Percentiles rank a stretch among this genome's conserved stretches.
Evolutionary conservation across 2,888 invertebrate species (phyloP).

Genomic region (Pandemis corylana): DNA sequence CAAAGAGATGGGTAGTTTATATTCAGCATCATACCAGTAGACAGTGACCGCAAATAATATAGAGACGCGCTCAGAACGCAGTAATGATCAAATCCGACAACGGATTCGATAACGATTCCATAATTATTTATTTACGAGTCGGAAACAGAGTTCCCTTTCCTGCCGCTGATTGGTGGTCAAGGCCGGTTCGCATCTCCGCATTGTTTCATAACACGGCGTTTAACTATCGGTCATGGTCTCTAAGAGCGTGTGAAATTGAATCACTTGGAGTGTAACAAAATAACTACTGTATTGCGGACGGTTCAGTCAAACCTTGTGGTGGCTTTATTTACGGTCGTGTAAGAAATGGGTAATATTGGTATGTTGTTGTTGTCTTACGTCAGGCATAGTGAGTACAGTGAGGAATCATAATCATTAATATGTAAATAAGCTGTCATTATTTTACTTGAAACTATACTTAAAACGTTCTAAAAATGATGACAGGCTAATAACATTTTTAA

Average conservation of each 20-base stretch:
- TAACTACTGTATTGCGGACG: slow-evolving; percentile 27
- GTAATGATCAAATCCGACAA: background rate
- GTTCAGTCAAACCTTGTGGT: slow-evolving; percentile 2
- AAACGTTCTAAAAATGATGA: too few relatives aligned
- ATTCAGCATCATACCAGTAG: background rate
- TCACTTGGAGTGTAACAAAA: slow-evolving; percentile 25
- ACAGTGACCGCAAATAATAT: background rate
- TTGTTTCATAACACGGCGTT: slow-evolving; percentile 27
- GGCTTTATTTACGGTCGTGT: background rate
- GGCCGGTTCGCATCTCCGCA: slow-evolving; percentile 31
- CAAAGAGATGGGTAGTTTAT: background rate
- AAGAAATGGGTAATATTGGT: background rate
- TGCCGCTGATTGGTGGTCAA: slow-evolving; percentile 41
- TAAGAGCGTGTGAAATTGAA: slow-evolving; percentile 39
- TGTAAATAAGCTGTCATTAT: background rate
- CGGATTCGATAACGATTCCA: slow-evolving; percentile 20
- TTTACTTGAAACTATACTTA: background rate
- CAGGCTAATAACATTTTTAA: too few relatives aligned
- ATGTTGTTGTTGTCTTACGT: background rate
- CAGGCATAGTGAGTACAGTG: background rate
- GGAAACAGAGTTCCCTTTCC: slow-evolving; percentile 39
- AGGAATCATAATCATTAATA: too few relatives aligned
- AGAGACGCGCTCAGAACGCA: background rate
- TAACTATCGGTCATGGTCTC: slow-evolving; percentile 38
- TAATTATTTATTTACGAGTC: slow-evolving; percentile 28